Evolutionary conservation across 2,797 vertebrate species (phyloP).

Genomic region (Lycodopsis pacificus): DNA sequence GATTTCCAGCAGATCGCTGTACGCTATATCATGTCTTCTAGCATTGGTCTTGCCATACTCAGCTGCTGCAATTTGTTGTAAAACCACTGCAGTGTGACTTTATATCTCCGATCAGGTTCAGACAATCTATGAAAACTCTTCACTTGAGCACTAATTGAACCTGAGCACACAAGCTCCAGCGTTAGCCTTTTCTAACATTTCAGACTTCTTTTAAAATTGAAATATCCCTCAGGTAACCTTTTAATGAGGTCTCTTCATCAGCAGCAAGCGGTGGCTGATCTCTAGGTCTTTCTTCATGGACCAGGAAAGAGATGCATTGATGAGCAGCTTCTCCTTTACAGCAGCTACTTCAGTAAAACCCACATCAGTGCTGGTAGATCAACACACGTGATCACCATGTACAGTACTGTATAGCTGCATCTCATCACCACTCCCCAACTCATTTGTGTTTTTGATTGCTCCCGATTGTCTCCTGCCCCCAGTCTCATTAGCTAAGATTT

Average conservation of each 20-base stretch:
- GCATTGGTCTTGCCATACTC: slow-evolving; percentile 14
- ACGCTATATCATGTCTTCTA: slow-evolving; percentile 18
- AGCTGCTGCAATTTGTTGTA: slow-evolving; percentile 20
- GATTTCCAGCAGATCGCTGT: slow-evolving; percentile 1
- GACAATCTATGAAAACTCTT: slow-evolving; percentile 31
- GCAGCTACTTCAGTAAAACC: not conserved
- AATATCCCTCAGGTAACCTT: slow-evolving; percentile 61
- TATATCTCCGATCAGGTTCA: slow-evolving; percentile 19
- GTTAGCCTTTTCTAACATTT: not conserved
- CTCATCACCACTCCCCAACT: slow-evolving; percentile 31
- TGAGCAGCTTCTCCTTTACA: not conserved
- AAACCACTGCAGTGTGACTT: slow-evolving; percentile 13
- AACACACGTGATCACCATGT: slow-evolving; percentile 19
- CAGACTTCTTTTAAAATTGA: slow-evolving; percentile 32
- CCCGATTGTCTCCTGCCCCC: slow-evolving; percentile 60
- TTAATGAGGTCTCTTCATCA: slow-evolving; percentile 32
- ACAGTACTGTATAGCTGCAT: slow-evolving; percentile 36
- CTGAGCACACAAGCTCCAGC: slow-evolving; percentile 11
- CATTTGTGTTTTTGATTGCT: slow-evolving; percentile 64
- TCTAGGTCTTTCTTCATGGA: slow-evolving; percentile 23
- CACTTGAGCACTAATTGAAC: slow-evolving; percentile 48
- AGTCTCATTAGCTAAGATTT: slow-evolving; percentile 62
- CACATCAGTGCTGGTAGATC: slow-evolving; percentile 10
- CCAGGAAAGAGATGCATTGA: slow-evolving; percentile 7
- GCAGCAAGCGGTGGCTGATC: not conserved